Percentiles rank a stretch among this genome's conserved stretches.
Conservation (phyloP, 2,797 vertebrate species). For the Xenopus petersii region DNA sequence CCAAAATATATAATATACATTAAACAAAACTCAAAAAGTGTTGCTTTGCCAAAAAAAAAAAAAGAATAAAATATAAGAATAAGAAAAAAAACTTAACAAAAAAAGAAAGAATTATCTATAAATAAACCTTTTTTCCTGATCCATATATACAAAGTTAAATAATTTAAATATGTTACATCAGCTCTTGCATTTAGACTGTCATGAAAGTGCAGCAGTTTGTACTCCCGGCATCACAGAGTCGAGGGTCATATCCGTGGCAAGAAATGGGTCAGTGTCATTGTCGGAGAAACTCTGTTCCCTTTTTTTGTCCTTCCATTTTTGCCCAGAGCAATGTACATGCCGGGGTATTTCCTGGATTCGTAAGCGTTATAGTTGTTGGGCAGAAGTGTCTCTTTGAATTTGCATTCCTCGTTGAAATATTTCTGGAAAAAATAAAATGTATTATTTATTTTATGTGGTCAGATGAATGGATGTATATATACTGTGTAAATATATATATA, state of each 20-base stretch:
- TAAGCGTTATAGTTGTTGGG: constrained; percentile 98
- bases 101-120: constrained; percentile 66
- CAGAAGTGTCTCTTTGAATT: constrained; percentile 91
- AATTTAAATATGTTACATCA: constrained; percentile 80
- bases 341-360: constrained; percentile 76
- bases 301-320: constrained; percentile 94
- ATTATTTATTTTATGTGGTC: too few species aligned
- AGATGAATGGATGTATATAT: neutral
- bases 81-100: constrained; percentile 31
- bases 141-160: constrained; percentile 79
- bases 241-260: constrained; percentile 83
- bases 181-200: constrained; percentile 67
- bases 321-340: constrained; percentile 91
- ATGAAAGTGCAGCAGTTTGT: constrained; percentile 79
- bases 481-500: too few species aligned
- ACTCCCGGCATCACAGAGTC: constrained; percentile 5
- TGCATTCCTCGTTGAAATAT: constrained; percentile 86
- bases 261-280: constrained; percentile 96
- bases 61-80: constrained; percentile 47
- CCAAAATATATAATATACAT: constrained; percentile 52
- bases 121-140: constrained; percentile 65
- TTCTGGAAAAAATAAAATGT: constrained; percentile 62
- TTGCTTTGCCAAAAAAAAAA: neutral
- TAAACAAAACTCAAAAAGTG: neutral
- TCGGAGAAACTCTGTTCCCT: constrained; percentile 89